phyloP scores from a whole-genome alignment of 2,888 invertebrate species.

The Liodrosophila aerea region DNA sequence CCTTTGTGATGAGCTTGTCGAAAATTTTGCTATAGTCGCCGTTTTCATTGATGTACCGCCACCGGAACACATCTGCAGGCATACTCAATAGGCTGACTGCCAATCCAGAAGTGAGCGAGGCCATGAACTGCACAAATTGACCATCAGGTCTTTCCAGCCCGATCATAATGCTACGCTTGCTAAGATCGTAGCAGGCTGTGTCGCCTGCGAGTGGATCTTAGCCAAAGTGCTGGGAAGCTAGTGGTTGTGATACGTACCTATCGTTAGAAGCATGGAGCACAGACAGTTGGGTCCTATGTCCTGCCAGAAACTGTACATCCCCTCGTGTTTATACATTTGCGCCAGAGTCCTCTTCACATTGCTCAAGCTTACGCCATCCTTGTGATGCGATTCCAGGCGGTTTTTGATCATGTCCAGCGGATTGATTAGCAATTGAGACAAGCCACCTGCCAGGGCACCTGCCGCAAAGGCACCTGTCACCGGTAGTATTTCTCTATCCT shows the following conservation, averaged over 20 bases:
- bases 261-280: constrained; percentile 32
- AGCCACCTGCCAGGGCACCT: constrained; percentile 37
- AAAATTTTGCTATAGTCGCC: constrained; percentile 17
- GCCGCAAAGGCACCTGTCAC: constrained; percentile 1
- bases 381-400: constrained; percentile 49
- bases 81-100: constrained; percentile 25
- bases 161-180: constrained; percentile 18
- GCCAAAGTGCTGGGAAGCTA: background rate
- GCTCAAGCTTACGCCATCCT: constrained; percentile 12
- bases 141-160: constrained; percentile 11
- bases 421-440: constrained; percentile 38
- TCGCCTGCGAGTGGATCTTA: constrained; percentile 23
- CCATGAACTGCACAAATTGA: constrained; percentile 16
- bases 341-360: constrained; percentile 8
- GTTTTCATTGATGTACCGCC: constrained; percentile 7
- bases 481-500: constrained; percentile 12
- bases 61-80: constrained; percentile 29
- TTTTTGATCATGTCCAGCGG: constrained; percentile 57
- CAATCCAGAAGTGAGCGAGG: constrained; percentile 24
- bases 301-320: constrained; percentile 23
- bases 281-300: constrained; percentile 27
- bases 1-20: constrained; percentile 24
- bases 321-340: constrained; percentile 12
- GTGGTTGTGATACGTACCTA: constrained; percentile 14
- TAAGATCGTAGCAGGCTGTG: constrained; percentile 30